phyloP scores from a whole-genome alignment of 2,888 invertebrate species.

The Caenorhabditis sp. region DNA sequence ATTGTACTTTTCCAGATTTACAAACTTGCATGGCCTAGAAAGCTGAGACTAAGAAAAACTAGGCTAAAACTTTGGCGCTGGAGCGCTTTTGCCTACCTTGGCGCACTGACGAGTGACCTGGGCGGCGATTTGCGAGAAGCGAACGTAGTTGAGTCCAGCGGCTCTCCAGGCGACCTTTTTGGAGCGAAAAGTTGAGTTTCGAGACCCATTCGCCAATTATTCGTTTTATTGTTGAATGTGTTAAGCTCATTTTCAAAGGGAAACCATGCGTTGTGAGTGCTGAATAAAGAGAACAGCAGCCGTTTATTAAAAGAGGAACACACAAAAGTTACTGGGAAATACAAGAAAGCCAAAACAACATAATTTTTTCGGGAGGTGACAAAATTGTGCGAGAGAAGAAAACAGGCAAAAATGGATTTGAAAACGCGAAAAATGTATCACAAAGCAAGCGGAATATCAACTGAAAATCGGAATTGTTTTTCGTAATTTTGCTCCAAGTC shows the following conservation, averaged over 20 bases:
- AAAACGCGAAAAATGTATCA: too few species aligned
- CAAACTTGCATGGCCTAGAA: neutral
- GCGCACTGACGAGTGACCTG: constrained; percentile 85
- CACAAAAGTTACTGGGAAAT: too few species aligned
- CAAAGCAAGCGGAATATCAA: neutral
- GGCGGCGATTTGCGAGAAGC: constrained; percentile 95
- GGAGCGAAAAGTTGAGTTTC: neutral
- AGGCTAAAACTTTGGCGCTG: neutral
- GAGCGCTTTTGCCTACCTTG: constrained; percentile 82
- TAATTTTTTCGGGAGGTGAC: too few species aligned
- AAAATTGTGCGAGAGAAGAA: neutral
- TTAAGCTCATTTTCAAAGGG: neutral
- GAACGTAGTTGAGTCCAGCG: constrained; percentile 87
- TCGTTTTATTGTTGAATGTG: too few species aligned
- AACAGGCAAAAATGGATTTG: too few species aligned
- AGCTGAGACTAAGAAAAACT: too few species aligned
- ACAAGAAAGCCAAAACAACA: too few species aligned
- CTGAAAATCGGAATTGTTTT: neutral
- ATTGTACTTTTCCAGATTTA: neutral
- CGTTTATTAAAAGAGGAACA: too few species aligned
- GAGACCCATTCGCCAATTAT: neutral
- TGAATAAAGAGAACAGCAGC: too few species aligned
- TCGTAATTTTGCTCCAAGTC: constrained; percentile 3
- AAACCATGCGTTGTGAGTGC: too few species aligned
- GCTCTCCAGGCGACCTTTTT: constrained; percentile 73